phyloP scores from a whole-genome alignment of 1,140 invertebrate species.

The Forficula auricularia region DNA sequence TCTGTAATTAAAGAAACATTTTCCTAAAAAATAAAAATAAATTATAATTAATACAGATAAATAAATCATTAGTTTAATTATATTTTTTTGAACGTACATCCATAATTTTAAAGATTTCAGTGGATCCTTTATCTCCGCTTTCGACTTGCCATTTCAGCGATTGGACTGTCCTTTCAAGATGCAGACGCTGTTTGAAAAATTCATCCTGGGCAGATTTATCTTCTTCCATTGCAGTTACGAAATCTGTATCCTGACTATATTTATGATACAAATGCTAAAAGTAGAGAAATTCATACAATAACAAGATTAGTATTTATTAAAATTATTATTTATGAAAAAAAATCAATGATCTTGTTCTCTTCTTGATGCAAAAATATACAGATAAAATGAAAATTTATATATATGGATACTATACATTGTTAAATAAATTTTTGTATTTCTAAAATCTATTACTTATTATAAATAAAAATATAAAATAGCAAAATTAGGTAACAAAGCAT shows the following conservation, averaged over 20 bases:
- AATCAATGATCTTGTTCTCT: no score
- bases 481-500: no score
- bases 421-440: no score
- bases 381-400: no score
- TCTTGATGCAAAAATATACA: no score
- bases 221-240: slow-evolving; percentile 37
- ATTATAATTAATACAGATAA: neutral
- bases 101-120: slow-evolving; percentile 31
- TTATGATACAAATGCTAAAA: slow-evolving; percentile 46
- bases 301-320: slow-evolving; percentile 14
- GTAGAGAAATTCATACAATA: slow-evolving; percentile 1
- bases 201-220: slow-evolving; percentile 59
- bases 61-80: neutral
- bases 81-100: slow-evolving; percentile 23
- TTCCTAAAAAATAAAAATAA: slow-evolving; percentile 3
- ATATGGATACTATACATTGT: no score
- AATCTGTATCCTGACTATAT: slow-evolving; percentile 50
- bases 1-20: slow-evolving; percentile 3
- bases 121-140: slow-evolving; percentile 25
- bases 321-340: no score
- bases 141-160: slow-evolving; percentile 38
- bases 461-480: no score
- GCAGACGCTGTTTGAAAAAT: slow-evolving; percentile 57
- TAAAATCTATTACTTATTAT: no score
- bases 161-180: slow-evolving; percentile 54